phyloP scores from a whole-genome alignment of 2,113 vertebrate genomes.

The Tenebrosternarchus preto region DNA sequence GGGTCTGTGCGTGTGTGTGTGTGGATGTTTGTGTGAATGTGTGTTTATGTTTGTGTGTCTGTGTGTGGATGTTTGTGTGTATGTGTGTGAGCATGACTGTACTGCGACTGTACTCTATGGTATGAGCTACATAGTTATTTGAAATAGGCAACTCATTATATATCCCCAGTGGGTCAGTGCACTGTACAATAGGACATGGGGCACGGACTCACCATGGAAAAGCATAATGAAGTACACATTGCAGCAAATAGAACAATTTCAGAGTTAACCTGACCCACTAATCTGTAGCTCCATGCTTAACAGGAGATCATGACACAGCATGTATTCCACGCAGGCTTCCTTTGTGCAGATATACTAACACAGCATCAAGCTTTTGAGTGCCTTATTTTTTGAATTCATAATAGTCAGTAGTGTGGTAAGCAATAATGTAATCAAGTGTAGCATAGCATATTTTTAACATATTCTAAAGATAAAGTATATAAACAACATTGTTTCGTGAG shows the following conservation, averaged over 20 bases:
- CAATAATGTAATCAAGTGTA: too few relatives aligned
- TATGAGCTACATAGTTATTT: slow-evolving; percentile 24
- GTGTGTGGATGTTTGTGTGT: background rate
- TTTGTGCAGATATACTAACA: slow-evolving; percentile 21
- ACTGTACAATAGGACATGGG: slow-evolving; percentile 37
- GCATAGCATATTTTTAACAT: too few relatives aligned
- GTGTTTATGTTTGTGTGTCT: background rate
- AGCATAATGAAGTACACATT: slow-evolving; percentile 50
- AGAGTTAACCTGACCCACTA: slow-evolving; percentile 54
- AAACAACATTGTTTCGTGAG: too few relatives aligned
- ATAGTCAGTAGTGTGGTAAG: background rate
- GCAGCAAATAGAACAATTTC: slow-evolving; percentile 50
- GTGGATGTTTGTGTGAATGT: background rate
- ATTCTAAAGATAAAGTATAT: too few relatives aligned
- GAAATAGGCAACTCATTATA: slow-evolving; percentile 27
- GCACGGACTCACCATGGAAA: slow-evolving; percentile 25
- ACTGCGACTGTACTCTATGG: background rate
- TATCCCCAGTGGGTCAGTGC: slow-evolving; percentile 46
- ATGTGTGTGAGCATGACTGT: background rate
- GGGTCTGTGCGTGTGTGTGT: background rate
- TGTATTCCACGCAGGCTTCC: slow-evolving; percentile 2
- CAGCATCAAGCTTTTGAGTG: background rate
- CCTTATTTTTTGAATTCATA: slow-evolving; percentile 8
- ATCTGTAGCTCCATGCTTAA: slow-evolving; percentile 39
- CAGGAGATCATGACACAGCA: slow-evolving; percentile 13